Evolutionary conservation across 2,797 vertebrate genomes (phyloP).

Genomic region (Cirrhinus mrigala): DNA sequence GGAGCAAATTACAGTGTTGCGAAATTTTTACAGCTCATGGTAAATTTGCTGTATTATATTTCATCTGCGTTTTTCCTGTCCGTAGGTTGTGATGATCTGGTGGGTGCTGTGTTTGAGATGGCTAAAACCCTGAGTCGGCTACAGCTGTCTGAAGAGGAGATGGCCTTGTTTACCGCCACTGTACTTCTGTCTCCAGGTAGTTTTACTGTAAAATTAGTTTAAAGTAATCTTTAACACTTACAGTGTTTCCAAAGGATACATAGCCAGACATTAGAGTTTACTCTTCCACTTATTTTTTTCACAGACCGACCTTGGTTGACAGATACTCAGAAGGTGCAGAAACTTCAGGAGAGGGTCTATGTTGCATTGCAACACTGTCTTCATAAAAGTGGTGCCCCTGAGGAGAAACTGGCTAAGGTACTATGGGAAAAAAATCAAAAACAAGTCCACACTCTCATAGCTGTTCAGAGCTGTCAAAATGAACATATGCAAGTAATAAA

Average conservation of each 20-base stretch:
- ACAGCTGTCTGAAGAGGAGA: constrained; percentile 89
- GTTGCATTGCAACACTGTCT: constrained; percentile 87
- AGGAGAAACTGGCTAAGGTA: constrained; percentile 92
- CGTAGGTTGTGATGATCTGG: constrained; percentile 90
- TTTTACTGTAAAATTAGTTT: not conserved
- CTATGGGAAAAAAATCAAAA: not conserved
- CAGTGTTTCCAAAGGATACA: not conserved
- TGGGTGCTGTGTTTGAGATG: constrained; percentile 85
- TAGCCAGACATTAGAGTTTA: not conserved
- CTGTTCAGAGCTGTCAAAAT: constrained; percentile 4
- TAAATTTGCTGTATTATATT: not conserved
- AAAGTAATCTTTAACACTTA: not conserved
- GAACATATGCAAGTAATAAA: not conserved
- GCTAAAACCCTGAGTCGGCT: constrained; percentile 85
- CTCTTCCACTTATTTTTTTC: not conserved
- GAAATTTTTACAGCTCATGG: not conserved
- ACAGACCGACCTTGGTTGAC: constrained; percentile 89
- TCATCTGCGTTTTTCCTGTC: not conserved
- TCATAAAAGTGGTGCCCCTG: constrained; percentile 81
- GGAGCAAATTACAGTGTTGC: not conserved
- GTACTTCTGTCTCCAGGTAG: constrained; percentile 90
- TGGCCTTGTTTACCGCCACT: constrained; percentile 88
- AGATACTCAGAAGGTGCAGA: constrained; percentile 87
- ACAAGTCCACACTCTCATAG: not conserved
- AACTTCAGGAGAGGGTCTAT: constrained; percentile 90